Conservation (phyloP, 2,888 invertebrate species). For the Leptura quadrifasciata region DNA sequence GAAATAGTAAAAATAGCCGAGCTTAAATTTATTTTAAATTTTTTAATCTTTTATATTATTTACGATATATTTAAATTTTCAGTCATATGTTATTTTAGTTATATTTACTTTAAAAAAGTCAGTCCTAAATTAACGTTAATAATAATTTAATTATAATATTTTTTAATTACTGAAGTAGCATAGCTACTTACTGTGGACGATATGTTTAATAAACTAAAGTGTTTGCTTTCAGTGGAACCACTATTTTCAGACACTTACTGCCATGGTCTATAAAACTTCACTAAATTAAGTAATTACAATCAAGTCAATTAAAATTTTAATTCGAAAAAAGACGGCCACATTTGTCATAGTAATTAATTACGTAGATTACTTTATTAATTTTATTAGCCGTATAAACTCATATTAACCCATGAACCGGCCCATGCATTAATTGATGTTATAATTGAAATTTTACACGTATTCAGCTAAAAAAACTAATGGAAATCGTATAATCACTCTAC, state of each 20-base stretch:
- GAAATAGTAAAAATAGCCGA: too few species aligned
- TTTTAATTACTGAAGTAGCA: too few species aligned
- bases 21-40: too few species aligned
- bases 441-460: conserved; percentile 34
- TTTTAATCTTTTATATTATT: too few species aligned
- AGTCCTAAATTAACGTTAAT: too few species aligned
- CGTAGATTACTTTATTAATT: conserved; percentile 39
- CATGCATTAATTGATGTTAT: conserved; percentile 31
- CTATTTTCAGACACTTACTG: background rate
- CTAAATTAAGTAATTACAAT: conserved; percentile 39
- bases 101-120: too few species aligned
- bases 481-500: conserved; percentile 2
- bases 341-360: conserved; percentile 38
- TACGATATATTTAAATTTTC: too few species aligned
- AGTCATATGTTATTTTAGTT: too few species aligned
- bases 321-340: conserved; percentile 31
- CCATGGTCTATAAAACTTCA: conserved; percentile 26
- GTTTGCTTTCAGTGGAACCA: background rate
- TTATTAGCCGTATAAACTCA: conserved; percentile 40
- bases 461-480: conserved; percentile 5
- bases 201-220: background rate
- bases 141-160: too few species aligned
- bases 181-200: background rate
- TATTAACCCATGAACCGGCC: conserved; percentile 33
- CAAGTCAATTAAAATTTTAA: conserved; percentile 36